Evolutionary conservation across 1,140 invertebrate genomes (phyloP).

Genomic region (Streblospio benedicti): DNA sequence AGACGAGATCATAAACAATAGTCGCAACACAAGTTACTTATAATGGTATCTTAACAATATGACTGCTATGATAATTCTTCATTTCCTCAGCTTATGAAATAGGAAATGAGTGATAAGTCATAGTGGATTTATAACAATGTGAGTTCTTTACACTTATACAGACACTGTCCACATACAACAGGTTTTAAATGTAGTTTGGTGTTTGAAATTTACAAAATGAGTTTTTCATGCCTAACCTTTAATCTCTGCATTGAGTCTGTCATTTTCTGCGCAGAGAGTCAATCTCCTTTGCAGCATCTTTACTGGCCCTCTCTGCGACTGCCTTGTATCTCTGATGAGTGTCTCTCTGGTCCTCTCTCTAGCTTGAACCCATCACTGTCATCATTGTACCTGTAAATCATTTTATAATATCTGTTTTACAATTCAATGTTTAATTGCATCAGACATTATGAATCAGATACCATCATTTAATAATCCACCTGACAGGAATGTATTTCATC

Average conservation of each 20-base stretch:
- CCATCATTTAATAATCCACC: too few relatives aligned
- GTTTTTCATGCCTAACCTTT: conserved; percentile 47
- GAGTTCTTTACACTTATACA: not conserved
- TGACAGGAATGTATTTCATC: too few relatives aligned
- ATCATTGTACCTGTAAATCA: conserved; percentile 64
- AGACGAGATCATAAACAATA: not conserved
- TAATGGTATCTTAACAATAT: not conserved
- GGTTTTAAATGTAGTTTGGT: too few relatives aligned
- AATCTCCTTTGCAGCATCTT: conserved; percentile 36
- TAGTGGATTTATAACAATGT: not conserved
- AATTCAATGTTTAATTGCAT: too few relatives aligned
- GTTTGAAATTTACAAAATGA: too few relatives aligned
- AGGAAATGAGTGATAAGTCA: not conserved
- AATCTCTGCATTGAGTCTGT: conserved; percentile 73
- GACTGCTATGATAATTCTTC: not conserved
- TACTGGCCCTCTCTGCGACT: conserved; percentile 39
- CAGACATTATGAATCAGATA: too few relatives aligned
- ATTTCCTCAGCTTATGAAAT: not conserved
- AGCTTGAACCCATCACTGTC: conserved; percentile 38
- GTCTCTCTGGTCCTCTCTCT: conserved; percentile 33
- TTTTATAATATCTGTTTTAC: too few relatives aligned
- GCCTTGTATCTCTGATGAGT: conserved; percentile 35
- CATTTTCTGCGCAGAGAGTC: conserved; percentile 59
- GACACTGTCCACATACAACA: too few relatives aligned
- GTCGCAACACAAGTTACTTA: not conserved